Percentiles rank a stretch among this genome's conserved stretches.
These are phyloP conservation scores for Cataglyphis livida DNA, from an alignment of 2,888 invertebrate genomes.

Conservation along the genomic window DNA sequence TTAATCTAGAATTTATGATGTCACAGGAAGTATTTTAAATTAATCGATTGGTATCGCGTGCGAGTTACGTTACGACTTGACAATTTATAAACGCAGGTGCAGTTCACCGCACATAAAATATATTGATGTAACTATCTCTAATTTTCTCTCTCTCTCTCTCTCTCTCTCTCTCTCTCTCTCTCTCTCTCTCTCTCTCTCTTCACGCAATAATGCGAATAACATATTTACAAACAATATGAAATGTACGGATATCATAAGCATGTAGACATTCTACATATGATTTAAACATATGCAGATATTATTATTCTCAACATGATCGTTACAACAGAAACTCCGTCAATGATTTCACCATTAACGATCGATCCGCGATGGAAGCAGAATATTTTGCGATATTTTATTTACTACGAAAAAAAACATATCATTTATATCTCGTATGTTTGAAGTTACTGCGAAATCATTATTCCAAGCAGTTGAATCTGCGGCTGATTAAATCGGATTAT, in stretches of 20 bases:
- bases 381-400: neutral
- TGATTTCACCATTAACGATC: neutral
- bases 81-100: neutral
- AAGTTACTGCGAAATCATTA: neutral
- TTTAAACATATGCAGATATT: constrained; percentile 1
- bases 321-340: neutral
- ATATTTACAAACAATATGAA: neutral
- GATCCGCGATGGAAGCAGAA: neutral
- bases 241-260: neutral
- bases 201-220: neutral
- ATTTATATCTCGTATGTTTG: neutral
- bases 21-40: neutral
- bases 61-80: neutral
- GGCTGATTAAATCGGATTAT: constrained; percentile 38
- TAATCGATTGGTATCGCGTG: neutral
- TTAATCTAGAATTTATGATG: neutral
- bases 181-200: neutral
- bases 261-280: neutral
- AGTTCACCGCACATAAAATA: constrained; percentile 22
- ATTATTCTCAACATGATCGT: neutral
- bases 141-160: neutral
- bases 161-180: neutral
- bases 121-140: constrained; percentile 22
- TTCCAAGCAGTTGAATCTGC: neutral
- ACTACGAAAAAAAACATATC: neutral